These are phyloP conservation scores for Ramazzottius varieornatus DNA, from an alignment of 2,888 invertebrate genomes.

Conservation along the genomic window DNA sequence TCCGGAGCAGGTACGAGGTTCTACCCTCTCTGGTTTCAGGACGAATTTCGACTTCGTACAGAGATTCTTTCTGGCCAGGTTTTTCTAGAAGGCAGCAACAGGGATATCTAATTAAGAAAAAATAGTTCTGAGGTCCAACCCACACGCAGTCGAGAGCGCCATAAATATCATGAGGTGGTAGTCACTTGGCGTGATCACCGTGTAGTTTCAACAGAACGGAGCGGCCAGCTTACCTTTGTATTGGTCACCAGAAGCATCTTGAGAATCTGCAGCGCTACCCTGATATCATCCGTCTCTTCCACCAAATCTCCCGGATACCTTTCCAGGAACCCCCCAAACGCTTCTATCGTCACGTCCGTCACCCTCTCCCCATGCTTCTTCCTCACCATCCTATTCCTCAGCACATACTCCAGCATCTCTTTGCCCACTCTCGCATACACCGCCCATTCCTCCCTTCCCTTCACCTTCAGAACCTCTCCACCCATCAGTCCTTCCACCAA, in stretches of 20 bases:
- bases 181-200: too few relatives aligned
- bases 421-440: not conserved
- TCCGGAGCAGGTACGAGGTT: too few relatives aligned
- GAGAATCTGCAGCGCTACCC: not conserved
- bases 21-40: too few relatives aligned
- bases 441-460: not conserved
- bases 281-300: not conserved
- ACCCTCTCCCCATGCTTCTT: not conserved
- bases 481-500: not conserved
- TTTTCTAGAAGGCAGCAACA: too few relatives aligned
- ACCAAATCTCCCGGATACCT: not conserved
- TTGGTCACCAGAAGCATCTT: not conserved
- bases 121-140: too few relatives aligned
- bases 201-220: too few relatives aligned
- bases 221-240: not conserved
- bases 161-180: too few relatives aligned
- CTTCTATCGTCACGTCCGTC: not conserved
- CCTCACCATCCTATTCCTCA: not conserved
- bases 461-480: not conserved
- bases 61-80: too few relatives aligned
- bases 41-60: too few relatives aligned
- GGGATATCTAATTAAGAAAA: too few relatives aligned
- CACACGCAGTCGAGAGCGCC: too few relatives aligned
- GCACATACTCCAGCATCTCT: not conserved
- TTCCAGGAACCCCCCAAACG: not conserved